These are phyloP conservation scores for Oxyruncus cristatus DNA, from an alignment of 2,113 vertebrate genomes.

Conservation along the genomic window DNA sequence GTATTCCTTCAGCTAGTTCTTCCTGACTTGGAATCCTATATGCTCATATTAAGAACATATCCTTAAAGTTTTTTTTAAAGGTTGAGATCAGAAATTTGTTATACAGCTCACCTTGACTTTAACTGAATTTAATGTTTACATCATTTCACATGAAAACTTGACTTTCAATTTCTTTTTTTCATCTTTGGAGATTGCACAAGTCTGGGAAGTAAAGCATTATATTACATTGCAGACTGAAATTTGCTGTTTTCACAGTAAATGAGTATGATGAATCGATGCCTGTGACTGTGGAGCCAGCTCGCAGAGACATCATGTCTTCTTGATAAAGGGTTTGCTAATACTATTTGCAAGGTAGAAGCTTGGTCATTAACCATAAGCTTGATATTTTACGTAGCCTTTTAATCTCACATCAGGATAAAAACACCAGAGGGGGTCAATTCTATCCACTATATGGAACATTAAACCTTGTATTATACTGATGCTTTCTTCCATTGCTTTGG, in stretches of 20 bases:
- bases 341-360: not conserved
- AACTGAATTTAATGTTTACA: slow-evolving; percentile 1
- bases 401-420: not conserved
- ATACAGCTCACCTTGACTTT: not conserved
- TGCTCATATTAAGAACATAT: not conserved
- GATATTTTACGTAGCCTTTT: not conserved
- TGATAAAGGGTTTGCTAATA: slow-evolving; percentile 2
- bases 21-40: not conserved
- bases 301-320: not conserved
- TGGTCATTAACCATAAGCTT: not conserved
- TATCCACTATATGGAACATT: not conserved
- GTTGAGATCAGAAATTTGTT: not conserved
- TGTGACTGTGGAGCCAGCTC: slow-evolving; percentile 8
- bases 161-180: not conserved
- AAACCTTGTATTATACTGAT: not conserved
- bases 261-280: slow-evolving; percentile 16
- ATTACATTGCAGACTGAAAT: not conserved
- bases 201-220: not conserved
- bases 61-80: not conserved
- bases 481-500: not conserved
- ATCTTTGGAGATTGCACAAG: not conserved
- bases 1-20: not conserved
- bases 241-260: slow-evolving; percentile 21
- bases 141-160: not conserved
- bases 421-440: not conserved